phyloP scores from a whole-genome alignment of 2,888 invertebrate species.

The Kuschelorhynchus macadamiae region DNA sequence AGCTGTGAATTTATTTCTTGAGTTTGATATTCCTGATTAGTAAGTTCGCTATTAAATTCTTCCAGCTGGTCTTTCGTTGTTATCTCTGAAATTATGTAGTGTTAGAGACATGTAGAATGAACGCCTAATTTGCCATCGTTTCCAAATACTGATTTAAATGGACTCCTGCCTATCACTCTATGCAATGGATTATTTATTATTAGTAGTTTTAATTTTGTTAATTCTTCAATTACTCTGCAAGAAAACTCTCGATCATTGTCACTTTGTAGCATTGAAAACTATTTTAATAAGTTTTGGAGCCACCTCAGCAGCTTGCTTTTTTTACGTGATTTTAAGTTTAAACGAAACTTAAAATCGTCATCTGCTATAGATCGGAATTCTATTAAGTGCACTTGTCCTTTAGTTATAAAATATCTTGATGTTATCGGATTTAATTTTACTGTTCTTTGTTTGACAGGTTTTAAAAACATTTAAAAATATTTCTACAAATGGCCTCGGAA shows the following conservation, averaged over 20 bases:
- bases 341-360: background rate
- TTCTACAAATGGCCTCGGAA: constrained; percentile 12
- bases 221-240: too few relatives aligned
- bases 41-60: too few relatives aligned
- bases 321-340: constrained; percentile 13
- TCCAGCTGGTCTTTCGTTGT: too few relatives aligned
- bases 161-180: constrained; percentile 2
- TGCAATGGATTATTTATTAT: constrained; percentile 2
- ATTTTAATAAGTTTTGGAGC: too few relatives aligned
- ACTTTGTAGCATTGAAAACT: too few relatives aligned
- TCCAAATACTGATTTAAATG: constrained; percentile 1
- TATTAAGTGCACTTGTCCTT: constrained; percentile 11
- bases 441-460: background rate
- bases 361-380: constrained; percentile 7
- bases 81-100: too few relatives aligned
- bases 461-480: constrained; percentile 17
- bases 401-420: constrained; percentile 3
- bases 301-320: background rate
- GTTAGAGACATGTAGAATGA: background rate
- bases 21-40: background rate
- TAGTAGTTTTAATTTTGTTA: too few relatives aligned
- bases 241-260: too few relatives aligned
- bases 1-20: background rate
- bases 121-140: background rate
- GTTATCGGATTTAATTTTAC: constrained; percentile 10